Percentiles rank a stretch among this genome's conserved stretches.
phyloP scores from a whole-genome alignment of 1,140 invertebrate species.

The honey bee (Apis mellifera) region DNA sequence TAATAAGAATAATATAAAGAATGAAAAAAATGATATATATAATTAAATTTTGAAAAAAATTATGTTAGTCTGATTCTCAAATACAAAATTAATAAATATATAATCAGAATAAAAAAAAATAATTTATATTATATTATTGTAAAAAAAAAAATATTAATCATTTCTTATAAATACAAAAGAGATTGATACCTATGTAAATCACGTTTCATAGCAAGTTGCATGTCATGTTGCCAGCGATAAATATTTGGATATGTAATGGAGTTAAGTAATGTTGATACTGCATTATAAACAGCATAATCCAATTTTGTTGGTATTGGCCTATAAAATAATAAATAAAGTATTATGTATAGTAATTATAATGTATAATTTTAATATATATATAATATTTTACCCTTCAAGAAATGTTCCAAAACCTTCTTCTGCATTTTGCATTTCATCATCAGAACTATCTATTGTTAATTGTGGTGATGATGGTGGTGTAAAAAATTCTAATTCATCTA shows the following conservation, averaged over 20 bases:
- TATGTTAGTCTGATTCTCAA: too few relatives aligned
- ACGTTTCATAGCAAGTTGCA: slow-evolving; percentile 69
- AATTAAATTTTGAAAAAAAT: too few relatives aligned
- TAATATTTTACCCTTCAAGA: slow-evolving; percentile 79
- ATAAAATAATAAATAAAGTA: slow-evolving; percentile 34
- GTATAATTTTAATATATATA: not conserved
- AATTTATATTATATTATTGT: not conserved
- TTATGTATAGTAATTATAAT: slow-evolving; percentile 25
- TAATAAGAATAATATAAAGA: too few relatives aligned
- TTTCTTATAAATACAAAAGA: too few relatives aligned
- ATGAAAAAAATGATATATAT: too few relatives aligned
- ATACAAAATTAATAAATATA: not conserved
- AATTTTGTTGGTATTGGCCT: slow-evolving; percentile 82
- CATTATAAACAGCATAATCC: slow-evolving; percentile 87
- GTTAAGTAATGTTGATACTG: slow-evolving; percentile 82
- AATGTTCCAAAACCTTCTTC: slow-evolving; percentile 81
- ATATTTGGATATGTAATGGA: slow-evolving; percentile 85
- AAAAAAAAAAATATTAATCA: not conserved
- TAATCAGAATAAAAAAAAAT: not conserved
- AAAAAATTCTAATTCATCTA: slow-evolving; percentile 56
- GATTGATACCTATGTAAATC: slow-evolving; percentile 61
- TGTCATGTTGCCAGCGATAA: slow-evolving; percentile 85
- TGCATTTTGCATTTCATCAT: slow-evolving; percentile 77
- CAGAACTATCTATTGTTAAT: slow-evolving; percentile 61
- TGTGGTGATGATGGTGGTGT: slow-evolving; percentile 82